Conservation (phyloP, 1,140 invertebrate genomes). For the Drosophila truncata region DNA sequence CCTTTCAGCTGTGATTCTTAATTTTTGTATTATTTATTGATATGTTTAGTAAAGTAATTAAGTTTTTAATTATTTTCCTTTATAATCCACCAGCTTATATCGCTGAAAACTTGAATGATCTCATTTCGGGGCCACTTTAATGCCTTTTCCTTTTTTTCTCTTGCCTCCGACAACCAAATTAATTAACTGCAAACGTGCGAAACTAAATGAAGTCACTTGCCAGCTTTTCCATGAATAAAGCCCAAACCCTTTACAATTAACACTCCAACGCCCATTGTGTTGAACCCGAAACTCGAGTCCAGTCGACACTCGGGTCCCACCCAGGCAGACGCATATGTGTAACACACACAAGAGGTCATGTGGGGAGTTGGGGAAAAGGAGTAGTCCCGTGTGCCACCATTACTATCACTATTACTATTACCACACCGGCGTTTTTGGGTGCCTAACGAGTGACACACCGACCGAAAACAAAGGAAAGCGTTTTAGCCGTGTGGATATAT, state of each 20-base stretch:
- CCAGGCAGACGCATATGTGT: slow-evolving; percentile 38
- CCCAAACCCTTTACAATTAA: slow-evolving; percentile 68
- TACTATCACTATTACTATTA: slow-evolving; percentile 37
- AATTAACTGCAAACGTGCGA: slow-evolving; percentile 75
- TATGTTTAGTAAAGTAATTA: neutral
- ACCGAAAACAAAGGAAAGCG: slow-evolving; percentile 23
- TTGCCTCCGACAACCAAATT: slow-evolving; percentile 42
- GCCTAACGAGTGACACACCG: slow-evolving; percentile 38
- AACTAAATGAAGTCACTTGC: slow-evolving; percentile 74
- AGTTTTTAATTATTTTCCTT: neutral
- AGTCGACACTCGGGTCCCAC: neutral
- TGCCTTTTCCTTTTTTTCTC: neutral
- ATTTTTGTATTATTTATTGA: neutral
- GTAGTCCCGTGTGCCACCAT: slow-evolving; percentile 10
- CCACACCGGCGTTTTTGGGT: slow-evolving; percentile 35
- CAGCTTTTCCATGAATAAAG: slow-evolving; percentile 12
- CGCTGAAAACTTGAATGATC: slow-evolving; percentile 6
- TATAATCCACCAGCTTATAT: neutral
- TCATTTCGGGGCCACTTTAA: slow-evolving; percentile 17
- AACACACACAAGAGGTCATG: slow-evolving; percentile 33
- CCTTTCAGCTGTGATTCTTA: no score
- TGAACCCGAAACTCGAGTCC: slow-evolving; percentile 17
- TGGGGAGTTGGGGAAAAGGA: slow-evolving; percentile 27
- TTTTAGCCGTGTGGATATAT: slow-evolving; percentile 56
- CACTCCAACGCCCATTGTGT: slow-evolving; percentile 42